These are phyloP conservation scores for Acanthosepion pharaonis DNA, from an alignment of 2,888 invertebrate species.

Conservation along the genomic window DNA sequence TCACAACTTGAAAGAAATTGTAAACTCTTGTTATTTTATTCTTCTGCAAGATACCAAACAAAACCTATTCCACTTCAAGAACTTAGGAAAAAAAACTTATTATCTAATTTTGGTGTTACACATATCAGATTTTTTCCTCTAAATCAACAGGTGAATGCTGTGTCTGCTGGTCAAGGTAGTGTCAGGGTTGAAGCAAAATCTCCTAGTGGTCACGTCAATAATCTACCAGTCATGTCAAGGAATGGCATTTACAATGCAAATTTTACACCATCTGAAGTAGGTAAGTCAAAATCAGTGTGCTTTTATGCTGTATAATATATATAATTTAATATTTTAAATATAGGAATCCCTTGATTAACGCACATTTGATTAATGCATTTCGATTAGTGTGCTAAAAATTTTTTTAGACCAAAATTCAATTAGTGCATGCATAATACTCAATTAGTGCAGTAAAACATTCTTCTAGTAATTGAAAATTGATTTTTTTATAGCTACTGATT, in stretches of 20 bases:
- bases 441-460: too few relatives aligned
- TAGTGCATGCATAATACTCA: too few relatives aligned
- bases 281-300: conserved; percentile 74
- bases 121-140: not conserved
- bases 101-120: not conserved
- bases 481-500: too few relatives aligned
- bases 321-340: too few relatives aligned
- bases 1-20: too few relatives aligned
- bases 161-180: conserved; percentile 80
- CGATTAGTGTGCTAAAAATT: too few relatives aligned
- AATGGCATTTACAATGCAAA: conserved; percentile 86
- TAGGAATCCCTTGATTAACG: too few relatives aligned
- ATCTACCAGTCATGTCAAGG: conserved; percentile 80
- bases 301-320: not conserved
- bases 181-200: conserved; percentile 94
- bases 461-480: too few relatives aligned
- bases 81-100: not conserved
- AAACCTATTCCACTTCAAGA: not conserved
- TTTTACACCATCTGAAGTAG: conserved; percentile 97
- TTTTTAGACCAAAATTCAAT: too few relatives aligned
- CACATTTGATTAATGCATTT: too few relatives aligned
- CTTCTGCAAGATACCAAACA: not conserved
- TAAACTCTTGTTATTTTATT: not conserved
- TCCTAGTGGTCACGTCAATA: conserved; percentile 87
- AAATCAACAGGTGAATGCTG: conserved; percentile 79